Evolutionary conservation across 2,888 invertebrate genomes (phyloP).

Genomic region (Mesorhabditis spiculigera): DNA sequence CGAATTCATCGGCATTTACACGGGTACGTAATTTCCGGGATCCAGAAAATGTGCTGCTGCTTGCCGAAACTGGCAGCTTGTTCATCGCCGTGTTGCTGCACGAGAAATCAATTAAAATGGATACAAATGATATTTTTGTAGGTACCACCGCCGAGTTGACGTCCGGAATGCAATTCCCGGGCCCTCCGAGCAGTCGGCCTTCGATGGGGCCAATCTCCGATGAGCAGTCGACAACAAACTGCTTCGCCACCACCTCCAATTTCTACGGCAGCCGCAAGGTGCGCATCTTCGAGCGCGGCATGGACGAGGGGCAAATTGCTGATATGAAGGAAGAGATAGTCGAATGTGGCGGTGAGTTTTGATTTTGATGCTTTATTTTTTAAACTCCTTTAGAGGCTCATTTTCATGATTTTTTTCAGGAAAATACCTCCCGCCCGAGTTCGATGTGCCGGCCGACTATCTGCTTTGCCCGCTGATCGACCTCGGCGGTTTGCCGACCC

Average conservation of each 20-base stretch:
- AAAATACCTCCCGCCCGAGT: background rate
- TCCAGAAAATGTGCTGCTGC: background rate
- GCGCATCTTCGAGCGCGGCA: background rate
- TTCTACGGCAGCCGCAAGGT: background rate
- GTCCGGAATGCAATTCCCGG: background rate
- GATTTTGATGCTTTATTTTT: background rate
- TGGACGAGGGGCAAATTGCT: background rate
- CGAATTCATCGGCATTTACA: background rate
- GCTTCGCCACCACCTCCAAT: background rate
- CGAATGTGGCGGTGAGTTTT: background rate
- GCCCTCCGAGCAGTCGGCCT: too few relatives aligned
- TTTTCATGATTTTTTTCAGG: background rate
- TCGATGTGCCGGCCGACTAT: background rate
- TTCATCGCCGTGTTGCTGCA: too few relatives aligned
- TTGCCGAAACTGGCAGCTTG: too few relatives aligned
- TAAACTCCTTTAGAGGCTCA: too few relatives aligned
- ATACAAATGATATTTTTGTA: too few relatives aligned
- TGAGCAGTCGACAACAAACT: background rate
- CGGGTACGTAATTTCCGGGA: background rate
- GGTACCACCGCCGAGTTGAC: background rate
- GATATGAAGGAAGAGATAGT: background rate
- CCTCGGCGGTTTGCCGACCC: background rate
- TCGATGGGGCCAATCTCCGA: too few relatives aligned
- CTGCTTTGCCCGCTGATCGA: background rate
- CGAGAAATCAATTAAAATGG: too few relatives aligned